A percentile compares a stretch with the other conserved stretches of the same genome.
Conservation (phyloP, 2,797 vertebrate genomes). For the Phataginus tetradactyla region DNA sequence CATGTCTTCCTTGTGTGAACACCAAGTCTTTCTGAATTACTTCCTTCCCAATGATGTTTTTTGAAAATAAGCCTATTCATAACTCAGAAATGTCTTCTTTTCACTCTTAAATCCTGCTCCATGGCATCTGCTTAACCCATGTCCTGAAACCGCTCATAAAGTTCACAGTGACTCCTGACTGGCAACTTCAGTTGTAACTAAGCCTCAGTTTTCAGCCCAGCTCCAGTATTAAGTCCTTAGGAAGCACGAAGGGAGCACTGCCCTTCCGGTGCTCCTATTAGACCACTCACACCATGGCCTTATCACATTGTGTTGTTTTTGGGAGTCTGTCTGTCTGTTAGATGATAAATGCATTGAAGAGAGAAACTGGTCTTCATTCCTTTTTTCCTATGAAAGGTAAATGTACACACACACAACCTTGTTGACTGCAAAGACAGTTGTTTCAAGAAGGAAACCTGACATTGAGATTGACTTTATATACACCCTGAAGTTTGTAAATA, state of each 20-base stretch:
- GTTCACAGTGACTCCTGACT: not conserved
- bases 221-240: not conserved
- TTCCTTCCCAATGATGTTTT: not conserved
- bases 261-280: not conserved
- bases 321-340: not conserved
- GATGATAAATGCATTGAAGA: not conserved
- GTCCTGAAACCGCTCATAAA: not conserved
- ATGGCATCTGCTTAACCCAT: not conserved
- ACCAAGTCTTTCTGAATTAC: not conserved
- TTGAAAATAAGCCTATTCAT: not conserved
- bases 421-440: not conserved
- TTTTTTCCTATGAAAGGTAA: conserved; percentile 6
- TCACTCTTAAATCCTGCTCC: not conserved
- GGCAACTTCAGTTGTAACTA: not conserved
- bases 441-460: conserved; percentile 1
- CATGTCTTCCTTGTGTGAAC: not conserved
- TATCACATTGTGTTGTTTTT: not conserved
- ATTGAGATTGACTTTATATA: not conserved
- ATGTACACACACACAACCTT: not conserved
- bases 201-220: not conserved
- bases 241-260: not conserved
- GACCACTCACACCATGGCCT: not conserved
- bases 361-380: not conserved
- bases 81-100: not conserved
- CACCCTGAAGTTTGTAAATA: not conserved